Evolutionary conservation across 2,888 invertebrate species (phyloP), one percentile per base, ranked within the genome.

Genomic region (Hoplodrina blanda): DNA sequence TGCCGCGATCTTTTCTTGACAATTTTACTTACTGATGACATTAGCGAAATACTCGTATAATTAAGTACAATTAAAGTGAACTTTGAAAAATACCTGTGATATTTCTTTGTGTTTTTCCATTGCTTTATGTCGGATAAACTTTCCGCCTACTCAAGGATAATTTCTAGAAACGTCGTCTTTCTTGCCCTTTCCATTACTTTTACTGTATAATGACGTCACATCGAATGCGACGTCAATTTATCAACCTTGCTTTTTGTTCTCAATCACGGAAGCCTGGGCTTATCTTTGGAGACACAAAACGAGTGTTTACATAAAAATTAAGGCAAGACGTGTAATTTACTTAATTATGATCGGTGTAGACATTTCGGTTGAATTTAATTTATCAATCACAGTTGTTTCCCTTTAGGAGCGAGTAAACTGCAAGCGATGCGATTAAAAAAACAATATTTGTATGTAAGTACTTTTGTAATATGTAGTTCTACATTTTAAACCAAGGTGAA

Each of bases 91-190:
- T 19, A n/a, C 17, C 25, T 13, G 17, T 57, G 73, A 33, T 30
- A 62, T 73, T 74, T 54, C n/a, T 20, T 46, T 30, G 19, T 30
- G 33, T 6, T 46, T 59, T 59, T 60, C 15, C 41, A 20, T 20
- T 49, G 11, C 54, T 30, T 25, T 64, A 57, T n/a, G 2, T n/a
- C 19, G 5, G 7, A 3, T 68, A 44, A 73, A 62, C 52, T 63
- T 75, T 69, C 63, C 56, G 55, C 37, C 25, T 17, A 19, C 19
- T 61, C 59, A 63, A 74, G 57, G 74, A 41, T 69, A 75, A 49
- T 61, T 65, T 71, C 56, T 72, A 76, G 54, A 62, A 72, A 73
- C 62, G 46, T 76, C 66, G 52, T n/a, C n/a, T 60, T 56, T 49
- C 10, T 53, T 57, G 44, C 4, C 30, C 15, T 53, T 55, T 19